A percentile compares a stretch with the other conserved stretches of the same genome.
phyloP scores from a whole-genome alignment of 2,888 invertebrate species.

The Lasioglossum marginatum region DNA sequence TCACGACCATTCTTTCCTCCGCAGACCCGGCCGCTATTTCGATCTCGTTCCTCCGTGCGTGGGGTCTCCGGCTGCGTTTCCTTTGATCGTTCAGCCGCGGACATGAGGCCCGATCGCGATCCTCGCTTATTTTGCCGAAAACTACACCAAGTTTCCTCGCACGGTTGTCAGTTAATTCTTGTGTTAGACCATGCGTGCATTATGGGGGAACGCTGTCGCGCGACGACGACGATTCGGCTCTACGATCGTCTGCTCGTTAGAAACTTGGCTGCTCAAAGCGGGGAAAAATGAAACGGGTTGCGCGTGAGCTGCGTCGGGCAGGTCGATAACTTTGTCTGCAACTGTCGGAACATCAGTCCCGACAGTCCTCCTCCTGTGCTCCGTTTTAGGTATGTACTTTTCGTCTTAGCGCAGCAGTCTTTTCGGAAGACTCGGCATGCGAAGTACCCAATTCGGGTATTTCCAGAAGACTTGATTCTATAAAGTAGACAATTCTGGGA shows the following conservation, averaged over 20 bases:
- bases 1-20: background rate
- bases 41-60: background rate
- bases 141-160: background rate
- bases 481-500: no score
- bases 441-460: background rate
- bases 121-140: background rate
- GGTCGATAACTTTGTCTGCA: background rate
- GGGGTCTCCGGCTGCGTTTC: background rate
- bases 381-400: background rate
- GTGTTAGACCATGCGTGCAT: background rate
- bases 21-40: background rate
- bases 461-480: no score
- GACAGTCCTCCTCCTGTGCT: background rate
- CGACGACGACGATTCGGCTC: background rate
- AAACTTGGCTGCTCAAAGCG: conserved; percentile 6
- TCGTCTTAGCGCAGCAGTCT: background rate
- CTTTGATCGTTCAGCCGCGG: conserved; percentile 6
- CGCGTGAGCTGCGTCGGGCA: background rate
- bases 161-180: conserved; percentile 4
- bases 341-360: background rate
- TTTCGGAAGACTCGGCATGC: background rate
- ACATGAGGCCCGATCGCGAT: background rate
- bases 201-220: background rate
- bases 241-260: background rate
- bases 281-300: background rate